phyloP scores from a whole-genome alignment of 2,113 vertebrate genomes.

The Pseudopipra pipra region DNA sequence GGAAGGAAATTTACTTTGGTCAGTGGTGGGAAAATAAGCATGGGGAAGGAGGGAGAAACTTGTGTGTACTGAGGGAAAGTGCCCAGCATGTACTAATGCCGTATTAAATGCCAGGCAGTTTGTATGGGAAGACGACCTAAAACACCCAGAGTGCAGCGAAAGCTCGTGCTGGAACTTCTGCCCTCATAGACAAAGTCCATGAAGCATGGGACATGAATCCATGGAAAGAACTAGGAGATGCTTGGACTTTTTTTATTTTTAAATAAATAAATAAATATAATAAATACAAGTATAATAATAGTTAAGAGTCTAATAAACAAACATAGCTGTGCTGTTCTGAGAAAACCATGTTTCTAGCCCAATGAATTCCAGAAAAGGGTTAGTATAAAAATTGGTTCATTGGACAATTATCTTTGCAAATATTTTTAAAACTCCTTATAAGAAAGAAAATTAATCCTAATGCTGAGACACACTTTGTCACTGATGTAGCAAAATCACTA shows the following conservation, averaged over 20 bases:
- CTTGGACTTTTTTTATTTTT: not conserved
- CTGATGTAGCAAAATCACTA: not conserved
- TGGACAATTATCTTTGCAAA: not conserved
- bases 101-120: not conserved
- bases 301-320: not conserved
- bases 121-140: not conserved
- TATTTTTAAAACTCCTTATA: not conserved
- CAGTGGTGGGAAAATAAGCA: not conserved
- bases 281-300: not conserved
- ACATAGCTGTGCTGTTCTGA: not conserved
- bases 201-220: not conserved
- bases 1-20: not conserved
- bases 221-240: not conserved
- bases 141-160: not conserved
- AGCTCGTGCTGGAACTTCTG: not conserved
- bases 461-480: not conserved
- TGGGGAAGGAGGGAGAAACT: not conserved
- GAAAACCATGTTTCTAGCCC: not conserved
- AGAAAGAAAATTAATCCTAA: not conserved
- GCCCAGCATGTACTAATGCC: fast-evolving
- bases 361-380: not conserved
- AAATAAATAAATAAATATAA: not conserved
- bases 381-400: not conserved
- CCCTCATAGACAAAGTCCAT: fast-evolving
- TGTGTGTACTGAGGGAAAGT: fast-evolving